Base-by-base conservation (phyloP, 2,113 vertebrate species). In the Esox niger region DNA sequence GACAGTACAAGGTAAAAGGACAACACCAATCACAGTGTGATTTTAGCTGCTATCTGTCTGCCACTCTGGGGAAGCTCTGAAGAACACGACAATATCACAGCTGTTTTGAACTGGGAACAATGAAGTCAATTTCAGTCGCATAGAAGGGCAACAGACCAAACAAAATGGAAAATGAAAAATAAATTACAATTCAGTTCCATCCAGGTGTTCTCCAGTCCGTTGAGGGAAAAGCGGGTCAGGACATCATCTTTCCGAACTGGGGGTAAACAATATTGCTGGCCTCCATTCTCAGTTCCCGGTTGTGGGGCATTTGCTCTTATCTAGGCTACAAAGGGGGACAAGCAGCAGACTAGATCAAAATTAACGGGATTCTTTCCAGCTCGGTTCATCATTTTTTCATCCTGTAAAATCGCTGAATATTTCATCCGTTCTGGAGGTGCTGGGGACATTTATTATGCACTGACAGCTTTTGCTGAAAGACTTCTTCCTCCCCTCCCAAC, bases 351-450 rank as follows among this genome's bases (percentile, higher is more conserved):
- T 43, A 43, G 38, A 15, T 43, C 17, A 33, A 56, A 71, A 78
- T 78, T 52, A 68, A 59, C 10, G 15, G 46, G 61, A 23, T 54
- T 62, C 61, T 26, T 38, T 60, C 56, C 38, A 55, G 33, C 68
- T 46, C 55, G 23, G 52, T 52, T 62, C 68, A 78, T 78, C 47
- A 73, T 43, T 68, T 57, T 74, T 74, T 66, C 11, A 77, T 71
- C 58, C 49, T 27, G 20, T 35, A n/a, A 26, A n/a, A 70, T 9
- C 23, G 25, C 59, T 71, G 30, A 70, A 70, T 73, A 62, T 77
- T 74, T 74, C 29, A 80, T 80, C 59, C 15, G 1, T 68, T 43
- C 47, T n/a, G 55, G 30, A 75, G 30, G 63, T 49, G 55, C 55
- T 23, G 49, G 38, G 20, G 43, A 31, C 25, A 49, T 78, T 29